These are phyloP conservation scores for Abramis brama DNA, from an alignment of 2,113 vertebrate genomes.

Conservation along the genomic window DNA sequence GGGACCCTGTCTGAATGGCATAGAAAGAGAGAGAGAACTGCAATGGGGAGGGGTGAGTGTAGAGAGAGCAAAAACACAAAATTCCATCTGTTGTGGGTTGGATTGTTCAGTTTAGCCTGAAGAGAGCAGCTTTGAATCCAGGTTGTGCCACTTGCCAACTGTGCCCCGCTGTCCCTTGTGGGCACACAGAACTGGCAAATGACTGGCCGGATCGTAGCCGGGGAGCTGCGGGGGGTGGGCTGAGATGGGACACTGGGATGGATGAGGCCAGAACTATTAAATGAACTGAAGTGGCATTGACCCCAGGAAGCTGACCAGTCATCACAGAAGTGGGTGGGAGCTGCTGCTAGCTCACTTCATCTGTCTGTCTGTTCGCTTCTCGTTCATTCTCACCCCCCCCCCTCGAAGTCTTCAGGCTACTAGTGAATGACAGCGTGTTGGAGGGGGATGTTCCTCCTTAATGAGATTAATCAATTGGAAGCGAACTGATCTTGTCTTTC, in stretches of 20 bases:
- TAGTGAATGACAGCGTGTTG: not conserved
- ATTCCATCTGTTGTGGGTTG: conserved; percentile 80
- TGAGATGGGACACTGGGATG: conserved; percentile 49
- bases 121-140: conserved; percentile 78
- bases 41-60: conserved; percentile 47
- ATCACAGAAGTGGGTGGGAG: conserved; percentile 47
- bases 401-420: conserved; percentile 8
- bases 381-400: not conserved
- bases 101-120: conserved; percentile 73
- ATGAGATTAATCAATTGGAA: conserved; percentile 35
- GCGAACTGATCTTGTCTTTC: not conserved
- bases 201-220: conserved; percentile 59
- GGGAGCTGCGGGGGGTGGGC: conserved; percentile 45
- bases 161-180: conserved; percentile 71
- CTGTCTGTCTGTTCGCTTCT: conserved; percentile 14
- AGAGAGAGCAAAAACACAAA: conserved; percentile 65
- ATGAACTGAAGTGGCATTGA: conserved; percentile 39
- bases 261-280: conserved; percentile 46
- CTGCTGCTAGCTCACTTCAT: conserved; percentile 15
- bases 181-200: conserved; percentile 63
- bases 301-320: conserved; percentile 48
- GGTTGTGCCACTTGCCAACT: conserved; percentile 76
- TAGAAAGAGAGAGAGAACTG: conserved; percentile 11
- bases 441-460: conserved; percentile 16
- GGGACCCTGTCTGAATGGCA: not conserved